Evolutionary conservation across 2,888 invertebrate species (phyloP).

Genomic region (Notodonta ziczac): DNA sequence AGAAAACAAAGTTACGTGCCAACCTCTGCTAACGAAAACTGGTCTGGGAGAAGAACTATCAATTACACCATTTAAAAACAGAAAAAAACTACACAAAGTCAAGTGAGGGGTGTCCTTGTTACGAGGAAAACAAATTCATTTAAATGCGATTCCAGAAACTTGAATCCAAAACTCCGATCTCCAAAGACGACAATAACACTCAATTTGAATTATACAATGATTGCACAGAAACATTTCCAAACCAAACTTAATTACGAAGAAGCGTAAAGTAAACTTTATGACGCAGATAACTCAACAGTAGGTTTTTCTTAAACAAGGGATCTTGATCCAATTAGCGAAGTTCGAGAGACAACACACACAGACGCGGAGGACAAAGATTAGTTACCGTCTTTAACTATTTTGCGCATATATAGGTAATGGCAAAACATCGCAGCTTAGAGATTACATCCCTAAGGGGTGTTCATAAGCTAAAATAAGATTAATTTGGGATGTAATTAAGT

Average conservation of each 20-base stretch:
- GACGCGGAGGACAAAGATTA: constrained; percentile 35
- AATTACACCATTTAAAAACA: too few species aligned
- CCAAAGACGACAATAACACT: constrained; percentile 14
- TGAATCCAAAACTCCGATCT: neutral
- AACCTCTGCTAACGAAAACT: too few species aligned
- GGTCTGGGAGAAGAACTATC: too few species aligned
- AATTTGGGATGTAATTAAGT: constrained; percentile 1
- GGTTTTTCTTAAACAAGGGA: constrained; percentile 54
- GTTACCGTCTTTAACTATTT: constrained; percentile 13
- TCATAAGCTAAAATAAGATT: neutral
- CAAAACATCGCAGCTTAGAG: neutral
- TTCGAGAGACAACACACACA: constrained; percentile 47
- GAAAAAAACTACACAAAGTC: too few species aligned
- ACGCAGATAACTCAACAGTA: constrained; percentile 44
- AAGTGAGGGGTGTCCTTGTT: too few species aligned
- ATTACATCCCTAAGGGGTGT: neutral
- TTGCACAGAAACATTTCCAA: constrained; percentile 37
- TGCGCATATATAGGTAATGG: neutral
- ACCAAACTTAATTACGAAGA: constrained; percentile 52
- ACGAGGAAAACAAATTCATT: too few species aligned
- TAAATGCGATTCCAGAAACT: too few species aligned
- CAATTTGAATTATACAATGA: constrained; percentile 16
- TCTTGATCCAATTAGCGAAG: constrained; percentile 58
- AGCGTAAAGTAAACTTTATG: constrained; percentile 50
- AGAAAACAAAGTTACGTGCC: too few species aligned